A percentile compares a stretch with the other conserved stretches of the same genome.
Conservation (phyloP, 2,113 vertebrate genomes). For the Psammodynastes pulverulentus region DNA sequence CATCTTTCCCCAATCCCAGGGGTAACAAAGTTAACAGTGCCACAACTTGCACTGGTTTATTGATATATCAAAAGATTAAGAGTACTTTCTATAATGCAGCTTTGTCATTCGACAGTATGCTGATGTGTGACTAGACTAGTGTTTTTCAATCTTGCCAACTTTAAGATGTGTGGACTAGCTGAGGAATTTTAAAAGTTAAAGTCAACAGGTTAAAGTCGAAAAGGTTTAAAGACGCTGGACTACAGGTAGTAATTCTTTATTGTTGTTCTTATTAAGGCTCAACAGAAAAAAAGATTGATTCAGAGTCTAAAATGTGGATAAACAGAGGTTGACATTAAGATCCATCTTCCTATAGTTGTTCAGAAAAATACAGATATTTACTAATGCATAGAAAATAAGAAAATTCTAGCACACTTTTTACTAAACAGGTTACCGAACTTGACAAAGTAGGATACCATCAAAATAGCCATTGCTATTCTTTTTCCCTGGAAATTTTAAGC, state of each 20-base stretch:
- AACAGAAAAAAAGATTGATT: background rate
- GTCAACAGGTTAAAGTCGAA: too few relatives aligned
- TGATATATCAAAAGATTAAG: background rate
- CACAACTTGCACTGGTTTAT: background rate
- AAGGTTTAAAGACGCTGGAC: background rate
- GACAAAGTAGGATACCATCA: background rate
- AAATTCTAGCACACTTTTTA: background rate
- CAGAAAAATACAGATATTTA: background rate
- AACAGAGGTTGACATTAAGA: background rate
- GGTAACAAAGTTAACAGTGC: background rate
- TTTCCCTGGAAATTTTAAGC: background rate
- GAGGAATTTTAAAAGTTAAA: background rate
- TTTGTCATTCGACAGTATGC: background rate
- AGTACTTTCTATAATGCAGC: background rate
- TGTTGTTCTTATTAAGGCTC: background rate
- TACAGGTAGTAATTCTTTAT: background rate
- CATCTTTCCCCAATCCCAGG: background rate
- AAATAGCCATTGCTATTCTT: background rate
- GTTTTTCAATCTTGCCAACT: background rate
- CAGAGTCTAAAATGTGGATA: background rate
- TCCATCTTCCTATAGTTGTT: background rate
- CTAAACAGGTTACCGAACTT: background rate
- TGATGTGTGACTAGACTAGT: background rate
- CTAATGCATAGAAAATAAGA: background rate
- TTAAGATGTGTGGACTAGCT: background rate